Percentiles rank a stretch among this genome's conserved stretches.
phyloP scores from a whole-genome alignment of 2,113 vertebrate species.

The Camelus bactrianus region DNA sequence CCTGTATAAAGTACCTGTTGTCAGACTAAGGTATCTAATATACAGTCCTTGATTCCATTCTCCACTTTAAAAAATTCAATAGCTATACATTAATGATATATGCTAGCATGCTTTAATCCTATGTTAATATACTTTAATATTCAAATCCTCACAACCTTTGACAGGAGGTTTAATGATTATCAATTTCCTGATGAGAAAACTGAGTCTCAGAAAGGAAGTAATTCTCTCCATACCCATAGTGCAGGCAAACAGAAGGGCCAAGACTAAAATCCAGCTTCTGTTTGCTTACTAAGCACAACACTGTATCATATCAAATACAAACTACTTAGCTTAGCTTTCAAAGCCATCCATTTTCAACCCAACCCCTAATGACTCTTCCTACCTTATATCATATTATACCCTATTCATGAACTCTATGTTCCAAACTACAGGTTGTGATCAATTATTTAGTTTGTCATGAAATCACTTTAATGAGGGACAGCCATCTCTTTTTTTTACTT shows the following conservation, averaged over 20 bases:
- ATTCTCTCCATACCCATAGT: constrained; percentile 42
- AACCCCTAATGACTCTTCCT: constrained; percentile 41
- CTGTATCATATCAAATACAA: constrained; percentile 53
- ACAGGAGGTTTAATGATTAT: constrained; percentile 57
- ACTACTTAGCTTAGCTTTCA: constrained; percentile 54
- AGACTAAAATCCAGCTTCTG: constrained; percentile 52
- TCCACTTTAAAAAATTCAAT: neutral
- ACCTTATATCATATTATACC: neutral
- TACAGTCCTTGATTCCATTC: constrained; percentile 6
- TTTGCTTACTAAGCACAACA: constrained; percentile 64
- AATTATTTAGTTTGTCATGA: constrained; percentile 34
- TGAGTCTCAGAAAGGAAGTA: constrained; percentile 54
- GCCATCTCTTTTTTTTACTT: neutral
- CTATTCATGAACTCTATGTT: constrained; percentile 9
- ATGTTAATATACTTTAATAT: constrained; percentile 41
- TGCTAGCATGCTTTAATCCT: constrained; percentile 20
- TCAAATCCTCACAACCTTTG: constrained; percentile 34
- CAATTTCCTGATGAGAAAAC: constrained; percentile 70
- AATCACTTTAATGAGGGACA: constrained; percentile 28
- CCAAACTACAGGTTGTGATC: constrained; percentile 9
- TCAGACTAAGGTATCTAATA: constrained; percentile 6
- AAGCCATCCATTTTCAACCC: constrained; percentile 48
- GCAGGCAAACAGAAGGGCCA: constrained; percentile 21
- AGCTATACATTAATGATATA: constrained; percentile 11
- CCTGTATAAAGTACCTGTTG: neutral